Conservation (phyloP, 2,113 vertebrate species). For the Anoura caudifer region DNA sequence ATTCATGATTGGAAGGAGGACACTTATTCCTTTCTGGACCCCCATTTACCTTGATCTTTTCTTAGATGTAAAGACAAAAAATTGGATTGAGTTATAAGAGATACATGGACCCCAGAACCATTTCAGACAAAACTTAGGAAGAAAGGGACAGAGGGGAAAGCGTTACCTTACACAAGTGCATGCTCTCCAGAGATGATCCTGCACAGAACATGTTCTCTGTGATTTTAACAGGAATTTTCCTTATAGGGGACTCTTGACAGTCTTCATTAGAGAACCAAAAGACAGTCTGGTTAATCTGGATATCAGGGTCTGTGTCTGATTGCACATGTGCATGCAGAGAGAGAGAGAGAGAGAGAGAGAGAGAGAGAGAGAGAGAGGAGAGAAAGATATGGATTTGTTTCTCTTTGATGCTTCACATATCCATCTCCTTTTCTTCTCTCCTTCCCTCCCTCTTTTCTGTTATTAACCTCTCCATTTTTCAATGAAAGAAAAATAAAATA, state of each 20-base stretch:
- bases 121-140: neutral
- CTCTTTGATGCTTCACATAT: neutral
- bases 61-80: neutral
- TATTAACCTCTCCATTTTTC: neutral
- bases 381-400: neutral
- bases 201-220: constrained; percentile 43
- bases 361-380: neutral
- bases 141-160: neutral
- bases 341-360: neutral
- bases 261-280: neutral
- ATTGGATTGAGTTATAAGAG: neutral
- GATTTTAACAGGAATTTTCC: neutral
- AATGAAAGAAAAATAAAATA: neutral
- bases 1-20: neutral
- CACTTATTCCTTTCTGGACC: neutral
- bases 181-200: neutral
- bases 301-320: neutral
- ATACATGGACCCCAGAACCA: neutral
- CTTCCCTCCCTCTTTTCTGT: neutral
- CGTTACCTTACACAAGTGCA: neutral
- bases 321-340: accelerated
- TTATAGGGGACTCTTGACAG: neutral
- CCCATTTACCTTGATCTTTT: neutral
- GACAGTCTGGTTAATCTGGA: neutral
- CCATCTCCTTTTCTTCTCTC: neutral